Evolutionary conservation across 37 sponge, comb jelly and placozoan genomes (phyloP).

Genomic region (Lycopodina hypogea): DNA sequence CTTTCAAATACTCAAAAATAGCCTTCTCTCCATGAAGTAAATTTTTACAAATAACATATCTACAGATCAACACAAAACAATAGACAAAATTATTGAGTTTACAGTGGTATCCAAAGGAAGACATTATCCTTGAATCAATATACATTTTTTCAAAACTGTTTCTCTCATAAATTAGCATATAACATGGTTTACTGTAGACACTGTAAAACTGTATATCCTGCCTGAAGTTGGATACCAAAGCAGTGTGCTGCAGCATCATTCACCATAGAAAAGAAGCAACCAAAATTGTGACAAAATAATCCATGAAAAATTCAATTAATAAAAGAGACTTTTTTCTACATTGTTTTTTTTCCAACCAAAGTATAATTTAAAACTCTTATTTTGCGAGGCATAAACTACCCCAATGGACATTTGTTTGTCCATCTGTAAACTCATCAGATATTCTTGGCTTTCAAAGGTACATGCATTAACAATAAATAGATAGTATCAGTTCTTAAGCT

Average conservation of each 20-base stretch:
- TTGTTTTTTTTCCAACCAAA: no score
- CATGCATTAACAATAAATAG: neutral
- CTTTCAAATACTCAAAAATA: conserved; percentile 60
- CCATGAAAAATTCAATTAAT: no score
- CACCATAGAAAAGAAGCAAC: neutral
- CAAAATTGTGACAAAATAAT: neutral
- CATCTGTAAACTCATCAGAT: neutral
- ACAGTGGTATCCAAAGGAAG: neutral
- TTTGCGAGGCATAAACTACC: neutral
- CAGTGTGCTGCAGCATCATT: neutral
- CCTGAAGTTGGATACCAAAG: no score
- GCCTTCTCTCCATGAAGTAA: conserved; percentile 8
- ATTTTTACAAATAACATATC: conserved; percentile 85
- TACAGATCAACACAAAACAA: conserved; percentile 16
- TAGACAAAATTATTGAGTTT: neutral
- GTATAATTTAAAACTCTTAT: neutral
- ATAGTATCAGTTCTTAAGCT: neutral
- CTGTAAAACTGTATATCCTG: no score
- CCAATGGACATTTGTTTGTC: neutral
- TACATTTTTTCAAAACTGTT: no score
- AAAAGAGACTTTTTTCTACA: no score
- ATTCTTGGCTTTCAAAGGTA: neutral
- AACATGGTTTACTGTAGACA: no score
- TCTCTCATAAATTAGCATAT: no score
- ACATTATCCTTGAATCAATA: no score